These are phyloP conservation scores for Dryococelus australis DNA, from an alignment of 2,888 invertebrate genomes.

Conservation along the genomic window DNA sequence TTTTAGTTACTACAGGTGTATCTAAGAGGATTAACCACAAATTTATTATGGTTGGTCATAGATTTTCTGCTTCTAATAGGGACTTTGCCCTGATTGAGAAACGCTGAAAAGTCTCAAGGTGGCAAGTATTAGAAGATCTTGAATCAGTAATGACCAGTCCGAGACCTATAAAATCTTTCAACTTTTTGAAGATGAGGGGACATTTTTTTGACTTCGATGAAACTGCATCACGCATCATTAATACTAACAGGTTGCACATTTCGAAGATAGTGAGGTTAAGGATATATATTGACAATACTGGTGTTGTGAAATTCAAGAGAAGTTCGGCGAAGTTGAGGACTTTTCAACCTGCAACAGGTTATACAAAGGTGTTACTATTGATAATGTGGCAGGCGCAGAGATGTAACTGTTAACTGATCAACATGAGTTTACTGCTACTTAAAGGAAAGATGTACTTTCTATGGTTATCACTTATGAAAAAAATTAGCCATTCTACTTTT, in stretches of 20 bases:
- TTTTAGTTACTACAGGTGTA: slow-evolving; percentile 34
- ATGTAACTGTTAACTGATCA: too few relatives aligned
- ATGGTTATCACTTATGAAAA: too few relatives aligned
- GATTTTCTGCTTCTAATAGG: slow-evolving; percentile 44
- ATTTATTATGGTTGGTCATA: slow-evolving; percentile 47
- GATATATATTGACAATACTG: neutral
- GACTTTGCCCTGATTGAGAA: slow-evolving; percentile 47
- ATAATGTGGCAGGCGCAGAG: too few relatives aligned
- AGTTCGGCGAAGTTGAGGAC: too few relatives aligned
- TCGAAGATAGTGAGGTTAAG: neutral
- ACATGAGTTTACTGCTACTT: too few relatives aligned
- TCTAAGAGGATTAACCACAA: slow-evolving; percentile 26
- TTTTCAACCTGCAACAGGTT: too few relatives aligned
- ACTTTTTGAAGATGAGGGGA: neutral
- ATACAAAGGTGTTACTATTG: too few relatives aligned
- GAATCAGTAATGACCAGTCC: neutral
- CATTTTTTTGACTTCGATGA: neutral
- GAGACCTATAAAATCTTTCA: neutral
- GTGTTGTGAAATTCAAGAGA: neutral
- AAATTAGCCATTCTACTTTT: neutral
- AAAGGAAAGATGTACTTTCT: too few relatives aligned
- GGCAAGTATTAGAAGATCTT: neutral
- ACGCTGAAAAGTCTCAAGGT: slow-evolving; percentile 39
- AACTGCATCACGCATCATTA: neutral
- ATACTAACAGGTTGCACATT: neutral